Conservation (phyloP, 30 jellyfish, hydroid and myxozoan species). For the Mastigias papua region DNA sequence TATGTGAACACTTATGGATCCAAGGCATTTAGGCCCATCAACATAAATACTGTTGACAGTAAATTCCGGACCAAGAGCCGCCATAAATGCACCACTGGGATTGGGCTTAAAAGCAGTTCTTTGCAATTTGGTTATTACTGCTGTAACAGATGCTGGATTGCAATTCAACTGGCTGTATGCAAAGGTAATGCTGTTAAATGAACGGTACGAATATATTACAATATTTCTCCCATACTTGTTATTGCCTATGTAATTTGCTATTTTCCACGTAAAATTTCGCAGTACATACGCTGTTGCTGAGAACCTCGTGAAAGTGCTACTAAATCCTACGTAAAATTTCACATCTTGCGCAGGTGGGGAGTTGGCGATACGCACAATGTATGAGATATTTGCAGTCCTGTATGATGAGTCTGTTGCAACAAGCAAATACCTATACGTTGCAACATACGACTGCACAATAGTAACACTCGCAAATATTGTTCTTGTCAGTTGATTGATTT, state of each 20-base stretch:
- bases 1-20: conserved; percentile 1
- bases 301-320: neutral
- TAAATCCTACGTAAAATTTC: conserved; percentile 69
- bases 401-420: conserved; percentile 90
- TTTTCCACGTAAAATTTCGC: conserved; percentile 37
- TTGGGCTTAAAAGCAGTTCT: conserved; percentile 27
- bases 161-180: conserved; percentile 66
- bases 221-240: conserved; percentile 13
- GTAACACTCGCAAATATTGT: conserved; percentile 79
- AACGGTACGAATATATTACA: conserved; percentile 1
- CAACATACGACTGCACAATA: neutral
- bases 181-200: conserved; percentile 24
- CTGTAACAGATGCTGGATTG: conserved; percentile 32
- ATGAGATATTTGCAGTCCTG: conserved; percentile 82
- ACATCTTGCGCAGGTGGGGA: conserved; percentile 34
- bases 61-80: conserved; percentile 67
- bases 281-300: conserved; percentile 36
- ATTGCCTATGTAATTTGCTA: conserved; percentile 39
- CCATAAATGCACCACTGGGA: conserved; percentile 65
- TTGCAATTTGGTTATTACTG: conserved; percentile 56
- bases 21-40: conserved; percentile 78
- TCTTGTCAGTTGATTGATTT: conserved; percentile 51
- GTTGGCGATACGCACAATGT: conserved; percentile 45
- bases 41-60: conserved; percentile 47
- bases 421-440: conserved; percentile 9